A percentile compares a stretch with the other conserved stretches of the same genome.
Evolutionary conservation across 2,113 vertebrate genomes (phyloP).

Genomic region (Malurus melanocephalus): DNA sequence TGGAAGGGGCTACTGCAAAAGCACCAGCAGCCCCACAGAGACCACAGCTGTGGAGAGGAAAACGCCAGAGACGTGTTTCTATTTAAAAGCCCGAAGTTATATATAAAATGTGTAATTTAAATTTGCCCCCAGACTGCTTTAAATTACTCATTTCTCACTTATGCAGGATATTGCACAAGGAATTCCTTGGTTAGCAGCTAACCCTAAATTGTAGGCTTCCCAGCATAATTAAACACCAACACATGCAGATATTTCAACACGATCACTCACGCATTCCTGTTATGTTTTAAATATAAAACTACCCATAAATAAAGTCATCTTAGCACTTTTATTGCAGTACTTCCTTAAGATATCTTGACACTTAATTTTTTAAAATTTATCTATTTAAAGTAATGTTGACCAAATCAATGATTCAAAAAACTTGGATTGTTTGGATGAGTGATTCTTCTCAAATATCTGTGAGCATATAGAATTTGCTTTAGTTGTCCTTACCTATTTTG

Average conservation of each 20-base stretch:
- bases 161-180: constrained; percentile 74
- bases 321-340: constrained; percentile 53
- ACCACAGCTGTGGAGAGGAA: constrained; percentile 56
- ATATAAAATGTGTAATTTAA: constrained; percentile 74
- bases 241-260: constrained; percentile 60
- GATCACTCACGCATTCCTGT: constrained; percentile 63
- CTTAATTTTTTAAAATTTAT: neutral
- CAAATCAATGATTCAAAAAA: neutral
- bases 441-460: neutral
- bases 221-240: constrained; percentile 66
- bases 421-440: neutral
- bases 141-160: constrained; percentile 76
- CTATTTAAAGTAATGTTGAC: constrained; percentile 12
- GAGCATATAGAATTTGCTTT: neutral
- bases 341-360: neutral
- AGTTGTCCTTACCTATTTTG: neutral
- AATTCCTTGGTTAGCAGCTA: constrained; percentile 69
- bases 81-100: constrained; percentile 60
- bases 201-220: constrained; percentile 62
- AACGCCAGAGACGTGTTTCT: constrained; percentile 47
- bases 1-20: constrained; percentile 40
- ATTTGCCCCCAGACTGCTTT: constrained; percentile 71
- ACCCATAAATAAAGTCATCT: constrained; percentile 66
- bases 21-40: constrained; percentile 36
- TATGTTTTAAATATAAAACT: constrained; percentile 58